Conservation (phyloP, 2,113 vertebrate species). For the Lagopus leucura region DNA sequence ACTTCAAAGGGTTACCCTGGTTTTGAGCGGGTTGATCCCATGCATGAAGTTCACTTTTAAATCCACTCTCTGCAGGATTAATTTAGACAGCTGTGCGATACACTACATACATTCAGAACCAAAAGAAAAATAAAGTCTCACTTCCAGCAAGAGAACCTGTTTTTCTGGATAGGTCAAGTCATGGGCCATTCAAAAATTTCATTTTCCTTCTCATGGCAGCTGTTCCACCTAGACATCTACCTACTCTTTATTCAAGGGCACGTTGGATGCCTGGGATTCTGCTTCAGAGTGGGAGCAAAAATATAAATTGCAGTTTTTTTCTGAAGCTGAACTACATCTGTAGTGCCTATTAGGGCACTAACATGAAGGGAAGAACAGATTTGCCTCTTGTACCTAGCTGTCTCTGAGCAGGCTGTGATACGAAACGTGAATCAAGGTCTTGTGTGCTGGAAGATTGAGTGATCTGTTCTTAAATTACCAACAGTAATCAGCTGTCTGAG, state of each 20-base stretch:
- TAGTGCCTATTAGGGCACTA: neutral
- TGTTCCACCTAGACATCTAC: neutral
- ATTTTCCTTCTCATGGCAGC: slow-evolving; percentile 49
- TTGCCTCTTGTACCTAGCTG: neutral
- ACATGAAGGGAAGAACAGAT: slow-evolving; percentile 2
- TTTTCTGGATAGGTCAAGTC: slow-evolving; percentile 69
- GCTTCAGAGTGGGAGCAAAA: slow-evolving; percentile 45
- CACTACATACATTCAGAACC: slow-evolving; percentile 78
- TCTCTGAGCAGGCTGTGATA: neutral
- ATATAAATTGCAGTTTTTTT: slow-evolving; percentile 32
- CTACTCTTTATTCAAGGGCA: slow-evolving; percentile 26
- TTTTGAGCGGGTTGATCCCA: slow-evolving; percentile 72
- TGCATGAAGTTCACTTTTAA: slow-evolving; percentile 80
- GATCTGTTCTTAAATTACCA: slow-evolving; percentile 26
- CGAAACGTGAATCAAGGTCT: neutral
- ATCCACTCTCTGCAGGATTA: slow-evolving; percentile 74
- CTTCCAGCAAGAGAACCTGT: slow-evolving; percentile 71
- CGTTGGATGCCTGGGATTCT: slow-evolving; percentile 46
- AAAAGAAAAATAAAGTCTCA: slow-evolving; percentile 75
- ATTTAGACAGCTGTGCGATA: slow-evolving; percentile 73
- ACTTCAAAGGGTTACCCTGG: slow-evolving; percentile 48
- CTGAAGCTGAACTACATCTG: slow-evolving; percentile 33
- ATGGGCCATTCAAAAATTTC: slow-evolving; percentile 59
- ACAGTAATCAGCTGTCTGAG: neutral
- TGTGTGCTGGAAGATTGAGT: slow-evolving; percentile 8